Percentiles rank a stretch among this genome's conserved stretches.
Conservation (phyloP, 53 echinoderm and acorn worm species). For the Zoroaster sp. region DNA sequence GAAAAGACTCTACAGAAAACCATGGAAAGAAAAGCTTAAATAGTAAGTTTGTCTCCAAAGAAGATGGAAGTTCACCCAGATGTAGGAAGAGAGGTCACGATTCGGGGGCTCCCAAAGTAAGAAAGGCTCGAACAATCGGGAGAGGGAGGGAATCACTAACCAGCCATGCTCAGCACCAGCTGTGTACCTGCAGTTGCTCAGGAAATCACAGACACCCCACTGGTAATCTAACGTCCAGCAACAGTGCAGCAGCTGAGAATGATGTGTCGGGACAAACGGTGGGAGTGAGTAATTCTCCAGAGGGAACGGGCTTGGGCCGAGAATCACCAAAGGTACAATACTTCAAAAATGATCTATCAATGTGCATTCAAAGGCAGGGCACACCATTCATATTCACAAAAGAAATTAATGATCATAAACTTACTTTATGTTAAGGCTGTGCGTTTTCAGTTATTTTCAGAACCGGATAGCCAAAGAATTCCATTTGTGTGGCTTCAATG, state of each 20-base stretch:
- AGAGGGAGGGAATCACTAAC: slow-evolving; percentile 31
- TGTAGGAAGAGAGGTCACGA: neutral
- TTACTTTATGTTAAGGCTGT: too few relatives aligned
- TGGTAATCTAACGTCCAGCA: neutral
- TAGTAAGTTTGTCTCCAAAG: neutral
- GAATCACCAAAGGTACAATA: slow-evolving; percentile 39
- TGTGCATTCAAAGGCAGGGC: too few relatives aligned
- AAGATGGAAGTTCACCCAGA: neutral
- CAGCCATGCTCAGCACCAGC: slow-evolving; percentile 42
- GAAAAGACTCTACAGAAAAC: neutral
- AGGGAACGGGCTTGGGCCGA: neutral
- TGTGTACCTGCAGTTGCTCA: slow-evolving; percentile 37
- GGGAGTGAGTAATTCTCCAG: neutral
- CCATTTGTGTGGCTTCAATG: too few relatives aligned
- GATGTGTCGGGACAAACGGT: neutral
- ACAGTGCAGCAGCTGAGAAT: neutral
- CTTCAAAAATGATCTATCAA: too few relatives aligned
- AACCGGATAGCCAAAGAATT: too few relatives aligned
- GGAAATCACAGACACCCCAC: slow-evolving; percentile 41
- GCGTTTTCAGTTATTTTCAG: too few relatives aligned
- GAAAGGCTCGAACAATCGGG: neutral
- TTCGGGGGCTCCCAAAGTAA: neutral
- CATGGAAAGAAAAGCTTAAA: too few relatives aligned
- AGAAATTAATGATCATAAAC: too few relatives aligned
- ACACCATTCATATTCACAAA: too few relatives aligned